Base-by-base conservation (phyloP, 2,888 invertebrate species). In the Scaptodrosophila latifasciaeformis region DNA sequence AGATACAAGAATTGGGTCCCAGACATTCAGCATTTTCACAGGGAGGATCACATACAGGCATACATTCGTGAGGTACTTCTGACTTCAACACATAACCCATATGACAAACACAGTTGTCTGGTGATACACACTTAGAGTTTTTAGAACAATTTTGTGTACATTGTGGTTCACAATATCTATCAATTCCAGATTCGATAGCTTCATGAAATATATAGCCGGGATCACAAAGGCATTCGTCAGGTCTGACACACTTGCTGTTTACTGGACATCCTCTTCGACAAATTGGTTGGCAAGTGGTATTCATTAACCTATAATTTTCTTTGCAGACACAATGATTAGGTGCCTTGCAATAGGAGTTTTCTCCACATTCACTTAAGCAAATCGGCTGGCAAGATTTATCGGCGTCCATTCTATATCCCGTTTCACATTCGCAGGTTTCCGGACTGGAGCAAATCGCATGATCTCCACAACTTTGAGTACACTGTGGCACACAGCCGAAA, bases 1-100 rank as follows among this genome's bases (percentile, higher is more conserved):
- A 85, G 9, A 80, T 45, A 19, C 85, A 85, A 1, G 78, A 24
- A 17, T 68, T 57, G 0, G 82, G 82, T 0, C 70, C 85, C 6
- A 84, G 58, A 63, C 88, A 89, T n/a, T 79, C 76, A 1, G 87
- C 88, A 66, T 87, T 70, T 56, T 64, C 44, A 54, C 87, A 88
- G 0, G 49, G 53, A 0, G 81, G 82, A 4, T 77, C 65, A 62
- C 88, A 87, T 4, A 81, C 39, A 2, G 84, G 82, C 13, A 81
- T 76, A 54, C 86, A 86, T 2, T 66, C 19, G 7, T 76, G 65
- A n/a, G n/a, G n/a, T n/a, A 24, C 24, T 24, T 24, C 4, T 3
- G 24, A 24, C 24, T 29, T 5, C 5, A 4, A 0, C 61, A 57
- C 62, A 70, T 81, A 84, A n/a, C 84, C 84, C 0, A 71, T 49